Evolutionary conservation across 2,888 invertebrate species (phyloP).

Genomic region (Stegana nigrithorax): DNA sequence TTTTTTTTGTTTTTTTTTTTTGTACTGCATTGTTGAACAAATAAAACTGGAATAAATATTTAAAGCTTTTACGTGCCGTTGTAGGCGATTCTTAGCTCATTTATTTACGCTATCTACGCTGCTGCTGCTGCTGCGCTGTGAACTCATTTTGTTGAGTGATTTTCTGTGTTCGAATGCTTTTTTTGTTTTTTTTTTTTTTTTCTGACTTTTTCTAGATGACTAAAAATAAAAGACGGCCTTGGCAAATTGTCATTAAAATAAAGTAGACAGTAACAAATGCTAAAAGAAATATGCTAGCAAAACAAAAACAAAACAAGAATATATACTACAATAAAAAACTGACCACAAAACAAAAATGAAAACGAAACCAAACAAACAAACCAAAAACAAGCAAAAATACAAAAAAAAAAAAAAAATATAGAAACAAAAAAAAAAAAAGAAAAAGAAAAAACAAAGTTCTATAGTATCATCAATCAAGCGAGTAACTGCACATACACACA

Average conservation of each 20-base stretch:
- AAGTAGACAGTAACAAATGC: slow-evolving; percentile 12
- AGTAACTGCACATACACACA: too few species aligned
- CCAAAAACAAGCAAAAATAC: background rate
- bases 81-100: background rate
- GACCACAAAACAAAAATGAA: background rate
- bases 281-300: background rate
- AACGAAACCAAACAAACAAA: background rate
- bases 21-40: too few species aligned
- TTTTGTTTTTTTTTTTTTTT: background rate
- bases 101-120: background rate
- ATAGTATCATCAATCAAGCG: background rate
- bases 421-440: background rate
- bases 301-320: slow-evolving; percentile 13
- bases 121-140: slow-evolving; percentile 21
- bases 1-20: too few species aligned
- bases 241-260: slow-evolving; percentile 23
- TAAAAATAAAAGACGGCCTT: slow-evolving; percentile 37
- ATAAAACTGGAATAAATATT: slow-evolving; percentile 17
- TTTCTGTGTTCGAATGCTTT: slow-evolving; percentile 31
- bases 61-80: background rate
- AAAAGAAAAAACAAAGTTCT: background rate
- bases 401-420: background rate
- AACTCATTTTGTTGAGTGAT: slow-evolving; percentile 55
- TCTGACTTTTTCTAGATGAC: background rate
- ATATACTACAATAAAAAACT: slow-evolving; percentile 49